phyloP scores from a whole-genome alignment of 2,113 vertebrate species.

The Vimba vimba region DNA sequence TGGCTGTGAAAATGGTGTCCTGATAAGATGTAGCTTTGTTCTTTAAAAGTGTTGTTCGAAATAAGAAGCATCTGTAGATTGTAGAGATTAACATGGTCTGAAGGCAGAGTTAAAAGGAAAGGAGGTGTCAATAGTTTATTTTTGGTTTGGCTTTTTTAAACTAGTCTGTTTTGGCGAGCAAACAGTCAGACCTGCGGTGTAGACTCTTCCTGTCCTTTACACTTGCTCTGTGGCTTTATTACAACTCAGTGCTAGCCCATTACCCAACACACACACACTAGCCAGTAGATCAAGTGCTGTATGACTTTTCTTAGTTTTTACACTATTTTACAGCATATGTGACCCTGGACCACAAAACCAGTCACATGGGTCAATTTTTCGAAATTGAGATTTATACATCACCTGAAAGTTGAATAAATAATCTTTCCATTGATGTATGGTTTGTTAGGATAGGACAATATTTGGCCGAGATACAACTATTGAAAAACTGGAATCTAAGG shows the following conservation, averaged over 20 bases:
- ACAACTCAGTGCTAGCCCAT: background rate
- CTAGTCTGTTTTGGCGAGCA: constrained; percentile 5
- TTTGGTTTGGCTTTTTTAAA: background rate
- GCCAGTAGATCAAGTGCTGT: background rate
- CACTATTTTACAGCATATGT: too few species aligned
- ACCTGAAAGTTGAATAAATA: too few species aligned
- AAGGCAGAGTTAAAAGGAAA: background rate
- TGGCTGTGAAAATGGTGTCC: constrained; percentile 17
- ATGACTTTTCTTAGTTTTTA: background rate
- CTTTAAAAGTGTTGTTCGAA: background rate
- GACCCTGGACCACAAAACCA: too few species aligned
- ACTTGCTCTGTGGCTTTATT: constrained; percentile 32
- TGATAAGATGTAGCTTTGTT: constrained; percentile 4
- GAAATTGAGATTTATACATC: too few species aligned
- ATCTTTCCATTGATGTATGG: too few species aligned
- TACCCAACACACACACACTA: constrained; percentile 8
- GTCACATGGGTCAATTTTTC: too few species aligned
- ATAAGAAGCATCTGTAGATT: background rate
- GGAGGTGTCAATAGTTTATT: background rate
- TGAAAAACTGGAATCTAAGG: too few species aligned
- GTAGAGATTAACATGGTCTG: background rate
- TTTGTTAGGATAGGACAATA: too few species aligned
- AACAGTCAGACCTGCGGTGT: constrained; percentile 20
- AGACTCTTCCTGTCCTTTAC: constrained; percentile 25
- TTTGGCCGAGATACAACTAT: too few species aligned